These are phyloP conservation scores for Octopus sinensis DNA, from an alignment of 1,140 invertebrate species.

Conservation along the genomic window DNA sequence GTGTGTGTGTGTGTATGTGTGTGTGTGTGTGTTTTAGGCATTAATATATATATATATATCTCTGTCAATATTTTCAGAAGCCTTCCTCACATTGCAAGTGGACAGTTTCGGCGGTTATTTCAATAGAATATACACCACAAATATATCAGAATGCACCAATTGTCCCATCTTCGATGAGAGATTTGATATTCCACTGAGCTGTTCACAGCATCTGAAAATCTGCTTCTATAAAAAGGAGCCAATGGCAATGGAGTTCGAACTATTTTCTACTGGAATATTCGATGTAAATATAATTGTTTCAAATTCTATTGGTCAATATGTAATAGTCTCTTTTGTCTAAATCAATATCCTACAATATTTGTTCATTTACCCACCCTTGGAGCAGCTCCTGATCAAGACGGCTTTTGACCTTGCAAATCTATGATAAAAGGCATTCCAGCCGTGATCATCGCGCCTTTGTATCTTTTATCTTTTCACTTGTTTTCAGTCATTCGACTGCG, in stretches of 20 bases:
- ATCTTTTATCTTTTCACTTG: too few relatives aligned
- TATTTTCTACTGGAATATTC: too few relatives aligned
- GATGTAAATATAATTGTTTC: too few relatives aligned
- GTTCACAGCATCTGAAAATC: neutral
- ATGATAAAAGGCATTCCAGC: too few relatives aligned
- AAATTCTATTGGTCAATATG: too few relatives aligned
- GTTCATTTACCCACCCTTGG: too few relatives aligned
- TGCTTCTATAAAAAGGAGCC: neutral
- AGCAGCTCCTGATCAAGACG: too few relatives aligned
- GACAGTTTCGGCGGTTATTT: conserved; percentile 4
- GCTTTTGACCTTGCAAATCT: too few relatives aligned
- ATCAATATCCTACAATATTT: too few relatives aligned
- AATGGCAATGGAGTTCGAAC: neutral
- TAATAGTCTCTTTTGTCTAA: too few relatives aligned
- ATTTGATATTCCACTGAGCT: neutral
- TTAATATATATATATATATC: neutral
- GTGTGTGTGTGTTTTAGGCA: neutral
- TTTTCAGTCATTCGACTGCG: too few relatives aligned
- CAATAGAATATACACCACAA: neutral
- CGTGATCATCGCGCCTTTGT: too few relatives aligned
- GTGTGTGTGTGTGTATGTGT: neutral
- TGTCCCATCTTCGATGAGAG: neutral
- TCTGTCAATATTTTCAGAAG: neutral
- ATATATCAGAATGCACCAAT: neutral
- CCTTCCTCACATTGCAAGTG: neutral